Evolutionary conservation across 37 sponge, comb jelly and placozoan genomes (phyloP).

Genomic region (Agelas oroides): DNA sequence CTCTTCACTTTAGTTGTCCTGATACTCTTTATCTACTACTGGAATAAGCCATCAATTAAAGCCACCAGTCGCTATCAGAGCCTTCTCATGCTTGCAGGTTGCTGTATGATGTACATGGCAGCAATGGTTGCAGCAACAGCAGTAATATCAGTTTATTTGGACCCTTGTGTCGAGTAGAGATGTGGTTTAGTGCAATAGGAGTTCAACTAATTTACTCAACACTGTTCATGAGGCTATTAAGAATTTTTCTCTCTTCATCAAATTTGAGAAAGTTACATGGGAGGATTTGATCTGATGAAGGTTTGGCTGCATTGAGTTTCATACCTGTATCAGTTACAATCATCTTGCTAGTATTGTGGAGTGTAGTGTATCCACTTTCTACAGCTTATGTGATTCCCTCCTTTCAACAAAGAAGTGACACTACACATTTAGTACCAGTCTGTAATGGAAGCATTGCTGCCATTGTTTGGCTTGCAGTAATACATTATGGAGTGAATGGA

Average conservation of each 20-base stretch:
- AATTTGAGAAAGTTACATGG: background rate
- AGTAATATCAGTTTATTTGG: too few species aligned
- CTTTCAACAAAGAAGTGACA: background rate
- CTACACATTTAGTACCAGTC: too few species aligned
- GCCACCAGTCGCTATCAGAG: slow-evolving; percentile 36
- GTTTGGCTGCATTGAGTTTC: background rate
- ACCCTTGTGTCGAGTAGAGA: too few species aligned
- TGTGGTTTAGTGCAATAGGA: slow-evolving; percentile 23
- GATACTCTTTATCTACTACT: background rate
- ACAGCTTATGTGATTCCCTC: background rate
- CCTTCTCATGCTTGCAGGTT: too few species aligned
- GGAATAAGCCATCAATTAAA: slow-evolving; percentile 28
- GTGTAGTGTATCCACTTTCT: background rate
- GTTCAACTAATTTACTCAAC: slow-evolving; percentile 11
- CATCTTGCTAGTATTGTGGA: slow-evolving; percentile 18
- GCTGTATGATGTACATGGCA: too few species aligned
- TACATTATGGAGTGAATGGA: background rate
- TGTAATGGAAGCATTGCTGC: too few species aligned
- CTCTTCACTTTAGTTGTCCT: background rate
- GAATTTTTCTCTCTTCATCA: slow-evolving; percentile 1
- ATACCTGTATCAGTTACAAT: background rate
- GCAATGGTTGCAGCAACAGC: slow-evolving; percentile 13
- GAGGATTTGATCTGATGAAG: slow-evolving; percentile 22
- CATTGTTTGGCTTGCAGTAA: too few species aligned
- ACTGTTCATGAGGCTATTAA: slow-evolving; percentile 19